Evolutionary conservation across 2,888 invertebrate genomes (phyloP), one percentile per base, ranked within the genome.

Genomic region (Tortrix viridana): DNA sequence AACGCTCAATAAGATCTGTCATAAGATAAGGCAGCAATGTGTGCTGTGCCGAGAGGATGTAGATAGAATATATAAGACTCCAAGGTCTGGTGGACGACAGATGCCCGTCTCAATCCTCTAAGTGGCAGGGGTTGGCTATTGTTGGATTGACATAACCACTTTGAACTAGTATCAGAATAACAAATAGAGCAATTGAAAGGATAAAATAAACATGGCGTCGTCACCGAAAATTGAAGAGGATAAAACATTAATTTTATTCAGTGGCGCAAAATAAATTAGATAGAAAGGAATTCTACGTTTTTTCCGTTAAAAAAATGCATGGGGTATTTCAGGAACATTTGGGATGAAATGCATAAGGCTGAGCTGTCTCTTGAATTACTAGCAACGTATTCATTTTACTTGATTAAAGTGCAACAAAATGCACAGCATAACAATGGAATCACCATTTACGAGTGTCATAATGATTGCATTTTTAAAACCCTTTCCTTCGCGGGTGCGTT

Each of bases 41-140:
- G 62, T 65, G 49, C 70, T 71, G 78, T 80, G 62, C 67, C 59
- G 50, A 69, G 63, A 83, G 85, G 84, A 85, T 78, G 75, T 72
- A 70, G 74, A 71, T 72, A 70, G 74, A 71, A 75, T 68, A 85
- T 86, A n/a, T n/a, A n/a, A 81, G 79, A 67, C 53, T 75, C 73
- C 84, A 84, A 87, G 86, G 83, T 77, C 83, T 81, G 71, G 69
- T 71, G 69, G 74, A 76, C 73, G 80, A 80, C 75, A 81, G 75
- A 81, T 76, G 85, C 81, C 82, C 70, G 74, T 85, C 85, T 84
- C 81, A 80, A 87, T 85, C 72, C 70, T 55, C 63, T 60, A 73
- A 77, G 73, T 73, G 73, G 71, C 41, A 44, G 50, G 55, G 50
- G 23, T 32, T 32, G 32, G 32, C 32, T 32, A 32, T 32, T 32